Conservation (phyloP, 2,113 vertebrate species). For the Platichthys stellatus region DNA sequence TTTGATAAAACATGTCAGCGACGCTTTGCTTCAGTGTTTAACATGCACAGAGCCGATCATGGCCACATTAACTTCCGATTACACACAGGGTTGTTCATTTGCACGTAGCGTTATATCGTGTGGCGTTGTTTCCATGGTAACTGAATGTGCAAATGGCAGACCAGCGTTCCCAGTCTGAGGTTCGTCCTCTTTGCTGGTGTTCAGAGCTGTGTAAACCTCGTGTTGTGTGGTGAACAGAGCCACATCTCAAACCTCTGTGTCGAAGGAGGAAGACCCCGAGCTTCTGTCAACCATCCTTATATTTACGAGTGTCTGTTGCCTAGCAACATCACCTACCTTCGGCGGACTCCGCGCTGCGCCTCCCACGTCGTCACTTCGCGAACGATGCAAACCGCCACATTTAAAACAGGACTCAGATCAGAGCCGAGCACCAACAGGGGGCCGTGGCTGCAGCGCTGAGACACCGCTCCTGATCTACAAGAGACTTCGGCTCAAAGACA, state of each 20-base stretch:
- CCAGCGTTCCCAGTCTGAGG: background rate
- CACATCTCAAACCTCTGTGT: too few species aligned
- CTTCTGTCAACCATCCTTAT: too few species aligned
- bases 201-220: background rate
- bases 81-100: background rate
- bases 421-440: background rate
- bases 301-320: conserved; percentile 41
- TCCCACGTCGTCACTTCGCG: conserved; percentile 67
- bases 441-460: background rate
- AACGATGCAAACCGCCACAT: conserved; percentile 67
- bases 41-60: background rate
- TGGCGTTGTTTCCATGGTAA: conserved; percentile 65
- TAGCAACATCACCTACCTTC: conserved; percentile 56
- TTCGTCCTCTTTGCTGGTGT: background rate
- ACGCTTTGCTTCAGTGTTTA: background rate
- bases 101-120: conserved; percentile 17
- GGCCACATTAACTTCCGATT: background rate
- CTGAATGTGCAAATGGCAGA: conserved; percentile 14
- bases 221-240: background rate
- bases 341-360: conserved; percentile 54
- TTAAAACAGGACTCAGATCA: conserved; percentile 47
- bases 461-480: background rate
- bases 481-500: background rate
- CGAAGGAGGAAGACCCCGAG: too few species aligned
- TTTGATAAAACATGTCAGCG: background rate